Evolutionary conservation across 2,888 invertebrate species (phyloP), one percentile per base, ranked within the genome.

Genomic region (Argynnis bischoffii): DNA sequence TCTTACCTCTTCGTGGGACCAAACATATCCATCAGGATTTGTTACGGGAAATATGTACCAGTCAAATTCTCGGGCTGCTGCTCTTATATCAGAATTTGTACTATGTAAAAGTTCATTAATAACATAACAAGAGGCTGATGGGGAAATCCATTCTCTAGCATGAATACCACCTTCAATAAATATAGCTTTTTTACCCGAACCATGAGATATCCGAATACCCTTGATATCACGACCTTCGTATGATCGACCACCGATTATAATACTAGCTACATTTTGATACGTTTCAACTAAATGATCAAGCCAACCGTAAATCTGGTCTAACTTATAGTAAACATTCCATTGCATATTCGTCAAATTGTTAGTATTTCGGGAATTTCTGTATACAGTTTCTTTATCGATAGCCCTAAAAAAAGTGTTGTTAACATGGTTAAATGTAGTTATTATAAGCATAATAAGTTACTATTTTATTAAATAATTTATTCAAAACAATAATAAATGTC

Each of bases 1-100:
- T 48, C 48, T 81, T 82, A 93, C 94, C n/a, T 81, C 83, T 14
- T 92, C 93, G 80, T 95, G 95, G 0, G 95, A 95, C 88, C 94
- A 95, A 54, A 94, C 94, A 78, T 94, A 97, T 0, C 97, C 97
- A 85, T 97, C 97, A 46, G 96, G 97, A 81, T 97, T 97, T 13
- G 95, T 92, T 1, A 95, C 93, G 0, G 97, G 96, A 70, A 96
- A 93, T 53, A 97, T 92, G 78, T 96, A 95, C 95, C 96, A 97
- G 77, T 96, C 95, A 76, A 90, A 93, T 68, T 89, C 90, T n/a
- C 88, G 85, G 0, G 94, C 94, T 54, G 93, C 88, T 0, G 86
- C 79, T 68, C 83, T 84, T 0, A 93, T 82, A 6, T 91, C 89
- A 0, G 81, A 74, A 70, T 94, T 83, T 1, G 84, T 76, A 72